Percentiles rank a stretch among this genome's conserved stretches.
These are phyloP conservation scores for Cephalotes varians DNA, from an alignment of 2,888 invertebrate genomes.

Conservation along the genomic window DNA sequence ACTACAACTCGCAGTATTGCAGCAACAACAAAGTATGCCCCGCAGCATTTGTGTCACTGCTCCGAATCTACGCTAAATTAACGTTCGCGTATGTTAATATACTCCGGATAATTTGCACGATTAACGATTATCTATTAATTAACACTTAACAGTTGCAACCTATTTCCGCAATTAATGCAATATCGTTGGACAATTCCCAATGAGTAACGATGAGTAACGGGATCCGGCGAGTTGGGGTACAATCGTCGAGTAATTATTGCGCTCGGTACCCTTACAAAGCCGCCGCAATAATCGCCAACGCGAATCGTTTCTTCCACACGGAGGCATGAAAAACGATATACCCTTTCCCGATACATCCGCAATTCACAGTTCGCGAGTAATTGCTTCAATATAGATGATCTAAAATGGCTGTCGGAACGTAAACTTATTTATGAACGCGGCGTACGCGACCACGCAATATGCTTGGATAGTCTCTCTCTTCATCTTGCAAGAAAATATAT, in stretches of 20 bases:
- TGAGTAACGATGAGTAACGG: constrained; percentile 13
- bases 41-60: background rate
- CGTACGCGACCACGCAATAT: background rate
- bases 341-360: constrained; percentile 11
- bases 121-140: constrained; percentile 16
- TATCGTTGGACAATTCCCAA: background rate
- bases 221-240: background rate
- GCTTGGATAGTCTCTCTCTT: background rate
- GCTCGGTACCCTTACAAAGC: background rate
- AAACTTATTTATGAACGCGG: constrained; percentile 24
- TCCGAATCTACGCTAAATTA: background rate
- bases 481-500: background rate
- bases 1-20: background rate
- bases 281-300: constrained; percentile 12
- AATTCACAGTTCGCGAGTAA: constrained; percentile 14
- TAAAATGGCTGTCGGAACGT: constrained; percentile 17
- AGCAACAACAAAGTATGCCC: background rate
- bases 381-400: constrained; percentile 13
- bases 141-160: constrained; percentile 3
- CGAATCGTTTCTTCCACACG: background rate
- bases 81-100: background rate
- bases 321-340: constrained; percentile 5
- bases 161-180: constrained; percentile 15
- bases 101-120: background rate
- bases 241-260: constrained; percentile 26